Conservation (phyloP, 2,888 invertebrate genomes). For the Cabera pusaria region DNA sequence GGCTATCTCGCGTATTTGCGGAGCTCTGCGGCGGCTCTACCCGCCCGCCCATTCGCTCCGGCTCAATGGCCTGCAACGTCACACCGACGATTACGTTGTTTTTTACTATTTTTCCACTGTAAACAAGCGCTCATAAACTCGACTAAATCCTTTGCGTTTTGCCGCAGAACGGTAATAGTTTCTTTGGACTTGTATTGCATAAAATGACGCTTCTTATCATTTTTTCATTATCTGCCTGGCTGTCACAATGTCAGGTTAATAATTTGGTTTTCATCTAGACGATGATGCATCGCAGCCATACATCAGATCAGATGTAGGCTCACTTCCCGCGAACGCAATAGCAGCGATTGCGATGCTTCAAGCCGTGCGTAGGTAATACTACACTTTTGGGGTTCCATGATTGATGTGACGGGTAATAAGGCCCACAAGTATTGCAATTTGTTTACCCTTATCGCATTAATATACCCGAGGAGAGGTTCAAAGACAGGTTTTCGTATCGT, state of each 20-base stretch:
- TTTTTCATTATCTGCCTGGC: conserved; percentile 16
- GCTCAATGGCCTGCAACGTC: conserved; percentile 78
- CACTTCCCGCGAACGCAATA: conserved; percentile 21
- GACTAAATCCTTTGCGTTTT: conserved; percentile 52
- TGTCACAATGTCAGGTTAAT: conserved; percentile 18
- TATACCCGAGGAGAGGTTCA: conserved; percentile 57
- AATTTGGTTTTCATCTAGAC: conserved; percentile 19
- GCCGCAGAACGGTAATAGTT: conserved; percentile 40
- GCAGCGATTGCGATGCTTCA: conserved; percentile 44
- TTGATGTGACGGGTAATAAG: conserved; percentile 82
- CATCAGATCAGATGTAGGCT: conserved; percentile 23
- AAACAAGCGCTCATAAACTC: conserved; percentile 73
- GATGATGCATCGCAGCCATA: conserved; percentile 24
- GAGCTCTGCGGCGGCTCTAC: conserved; percentile 53
- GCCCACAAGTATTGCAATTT: conserved; percentile 79
- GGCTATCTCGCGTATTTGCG: conserved; percentile 74
- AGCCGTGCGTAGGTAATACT: conserved; percentile 54
- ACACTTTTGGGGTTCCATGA: conserved; percentile 71
- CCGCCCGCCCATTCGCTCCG: conserved; percentile 51
- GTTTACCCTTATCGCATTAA: conserved; percentile 79
- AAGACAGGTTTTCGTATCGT: conserved; percentile 64
- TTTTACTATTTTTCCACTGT: conserved; percentile 68
- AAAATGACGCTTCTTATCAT: conserved; percentile 6
- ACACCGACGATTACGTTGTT: conserved; percentile 62
- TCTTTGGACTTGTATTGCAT: conserved; percentile 9